phyloP scores from a whole-genome alignment of 1,140 invertebrate genomes.

The Calephelis nemesis region DNA sequence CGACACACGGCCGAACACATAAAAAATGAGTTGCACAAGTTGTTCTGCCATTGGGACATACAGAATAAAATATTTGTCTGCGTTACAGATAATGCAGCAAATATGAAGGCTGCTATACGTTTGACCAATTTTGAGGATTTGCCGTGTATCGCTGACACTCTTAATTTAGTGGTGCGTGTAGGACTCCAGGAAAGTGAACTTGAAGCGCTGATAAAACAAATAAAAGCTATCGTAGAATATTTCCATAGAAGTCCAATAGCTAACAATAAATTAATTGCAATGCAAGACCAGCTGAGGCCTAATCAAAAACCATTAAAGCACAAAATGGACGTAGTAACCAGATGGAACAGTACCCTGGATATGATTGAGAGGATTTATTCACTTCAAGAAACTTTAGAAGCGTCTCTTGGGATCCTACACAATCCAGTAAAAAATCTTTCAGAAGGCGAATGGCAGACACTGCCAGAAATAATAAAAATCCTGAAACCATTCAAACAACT shows the following conservation, averaged over 20 bases:
- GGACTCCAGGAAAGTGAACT: constrained; percentile 19
- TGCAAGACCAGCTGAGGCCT: constrained; percentile 18
- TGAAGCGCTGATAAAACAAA: constrained; percentile 22
- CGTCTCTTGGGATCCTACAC: constrained; percentile 29
- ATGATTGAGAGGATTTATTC: constrained; percentile 32
- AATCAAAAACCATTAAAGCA: constrained; percentile 29
- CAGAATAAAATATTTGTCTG: constrained; percentile 42
- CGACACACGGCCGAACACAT: constrained; percentile 31
- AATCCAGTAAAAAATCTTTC: constrained; percentile 29
- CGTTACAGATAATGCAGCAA: constrained; percentile 40
- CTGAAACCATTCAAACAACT: constrained; percentile 25
- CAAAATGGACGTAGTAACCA: constrained; percentile 27
- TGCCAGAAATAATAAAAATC: constrained; percentile 33
- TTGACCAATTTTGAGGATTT: constrained; percentile 25
- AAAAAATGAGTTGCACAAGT: constrained; percentile 34
- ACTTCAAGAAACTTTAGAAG: constrained; percentile 26
- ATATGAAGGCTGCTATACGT: constrained; percentile 35
- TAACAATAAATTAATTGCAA: constrained; percentile 24
- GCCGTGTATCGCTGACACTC: constrained; percentile 26
- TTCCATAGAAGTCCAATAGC: constrained; percentile 26
- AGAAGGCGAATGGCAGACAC: constrained; percentile 30
- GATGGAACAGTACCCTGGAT: constrained; percentile 30
- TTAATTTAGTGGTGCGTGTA: constrained; percentile 29
- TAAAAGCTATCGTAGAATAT: constrained; percentile 29
- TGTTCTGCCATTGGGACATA: constrained; percentile 36